Evolutionary conservation across 2,797 vertebrate species (phyloP).

Genomic region (Distichodus sexfasciatus): DNA sequence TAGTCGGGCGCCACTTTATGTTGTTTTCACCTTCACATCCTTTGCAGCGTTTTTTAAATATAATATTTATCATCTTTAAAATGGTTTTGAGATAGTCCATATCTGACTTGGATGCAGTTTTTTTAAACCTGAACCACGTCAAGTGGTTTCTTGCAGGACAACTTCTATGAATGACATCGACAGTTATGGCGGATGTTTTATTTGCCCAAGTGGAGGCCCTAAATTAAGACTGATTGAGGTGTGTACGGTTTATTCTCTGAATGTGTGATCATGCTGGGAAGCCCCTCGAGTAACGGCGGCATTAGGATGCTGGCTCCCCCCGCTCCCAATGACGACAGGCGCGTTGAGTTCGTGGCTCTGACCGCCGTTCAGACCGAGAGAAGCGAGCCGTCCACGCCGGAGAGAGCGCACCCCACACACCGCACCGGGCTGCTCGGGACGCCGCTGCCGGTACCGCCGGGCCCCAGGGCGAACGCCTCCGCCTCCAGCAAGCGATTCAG

Average conservation of each 20-base stretch:
- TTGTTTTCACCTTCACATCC: too few species aligned
- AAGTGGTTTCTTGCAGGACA: too few species aligned
- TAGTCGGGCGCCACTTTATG: too few species aligned
- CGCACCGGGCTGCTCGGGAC: conserved; percentile 79
- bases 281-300: conserved; percentile 81
- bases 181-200: conserved; percentile 10
- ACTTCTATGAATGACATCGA: background rate
- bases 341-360: conserved; percentile 86
- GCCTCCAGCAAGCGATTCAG: conserved; percentile 83
- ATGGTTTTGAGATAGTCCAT: too few species aligned
- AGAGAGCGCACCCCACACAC: conserved; percentile 76
- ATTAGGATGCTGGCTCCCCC: conserved; percentile 75
- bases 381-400: conserved; percentile 77
- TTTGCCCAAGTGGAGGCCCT: background rate
- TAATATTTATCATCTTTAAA: too few species aligned
- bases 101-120: too few species aligned
- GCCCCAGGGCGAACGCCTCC: conserved; percentile 65
- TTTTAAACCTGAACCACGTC: too few species aligned
- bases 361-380: conserved; percentile 85
- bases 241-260: too few species aligned
- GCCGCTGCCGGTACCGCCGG: conserved; percentile 73
- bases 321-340: conserved; percentile 72
- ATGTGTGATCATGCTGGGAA: conserved; percentile 65
- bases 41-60: too few species aligned
- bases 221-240: too few species aligned